Percentiles rank a stretch among this genome's conserved stretches.
Conservation (phyloP, 2,797 vertebrate species). For the Lacerta bilineata region DNA sequence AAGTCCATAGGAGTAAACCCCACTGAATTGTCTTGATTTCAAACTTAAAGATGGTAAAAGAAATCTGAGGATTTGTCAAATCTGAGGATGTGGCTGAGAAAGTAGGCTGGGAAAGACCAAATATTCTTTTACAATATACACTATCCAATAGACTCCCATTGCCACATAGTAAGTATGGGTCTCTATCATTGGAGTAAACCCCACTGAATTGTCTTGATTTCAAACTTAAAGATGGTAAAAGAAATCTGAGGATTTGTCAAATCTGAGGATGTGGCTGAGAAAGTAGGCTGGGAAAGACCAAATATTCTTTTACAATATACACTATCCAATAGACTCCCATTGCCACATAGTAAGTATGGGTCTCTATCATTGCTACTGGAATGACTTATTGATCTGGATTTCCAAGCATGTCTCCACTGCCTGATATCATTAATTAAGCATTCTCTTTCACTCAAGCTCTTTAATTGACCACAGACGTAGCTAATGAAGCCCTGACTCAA, state of each 20-base stretch:
- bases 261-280: not conserved
- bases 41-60: not conserved
- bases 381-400: slow-evolving; percentile 47
- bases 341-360: not conserved
- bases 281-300: not conserved
- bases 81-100: not conserved
- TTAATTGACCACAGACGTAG: slow-evolving; percentile 68
- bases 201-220: no score
- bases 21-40: no score
- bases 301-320: not conserved
- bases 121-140: not conserved
- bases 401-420: slow-evolving; percentile 52
- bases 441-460: slow-evolving; percentile 57
- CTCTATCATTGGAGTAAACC: slow-evolving; percentile 14
- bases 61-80: not conserved
- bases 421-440: slow-evolving; percentile 63
- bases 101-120: not conserved
- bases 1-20: not conserved
- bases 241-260: not conserved
- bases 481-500: slow-evolving; percentile 49
- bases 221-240: not conserved
- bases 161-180: slow-evolving; percentile 7
- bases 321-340: slow-evolving; percentile 14
- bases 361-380: slow-evolving; percentile 39
- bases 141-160: slow-evolving; percentile 18